Evolutionary conservation across 2,888 invertebrate genomes (phyloP), one percentile per base, ranked within the genome.

Genomic region (Ferdinandea cuprea): DNA sequence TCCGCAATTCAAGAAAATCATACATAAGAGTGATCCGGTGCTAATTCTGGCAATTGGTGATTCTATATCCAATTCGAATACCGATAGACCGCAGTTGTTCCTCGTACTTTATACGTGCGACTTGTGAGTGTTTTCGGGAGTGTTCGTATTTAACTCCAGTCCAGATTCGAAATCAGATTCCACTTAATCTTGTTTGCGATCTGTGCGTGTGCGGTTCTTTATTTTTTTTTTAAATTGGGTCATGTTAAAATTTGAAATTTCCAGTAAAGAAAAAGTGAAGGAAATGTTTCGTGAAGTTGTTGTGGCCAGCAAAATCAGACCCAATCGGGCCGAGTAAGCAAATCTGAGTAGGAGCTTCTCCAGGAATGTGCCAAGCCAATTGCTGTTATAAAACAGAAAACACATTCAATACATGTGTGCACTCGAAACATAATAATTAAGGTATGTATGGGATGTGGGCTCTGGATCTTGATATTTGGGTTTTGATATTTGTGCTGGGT

Each of bases 311-410:
- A 61, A 32, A 68, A 76, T 44, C 21, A 80, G 35, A 46, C 21
- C 52, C 71, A 66, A 30, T 73, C 37, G 30, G 30, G 25, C 30
- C 6, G 21, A 13, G 42, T 58, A 50, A n/a, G 35, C 46, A 13
- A 8, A 11, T 30, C 30, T n/a, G 30, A n/a, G 40, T 44, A 19
- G 19, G 30, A 65, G 32, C 42, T 46, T 58, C 32, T 15, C 63
- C 69, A 56, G 76, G 76, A 76, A 80, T 80, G 42, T 35, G 42
- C 56, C 58, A 61, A 68, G 37, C 21, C 40, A 25, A 58, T 15
- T 28, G 48, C 15, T 15, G 59, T 54, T 54, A 72, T 61, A 56
- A 56, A 56, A 56, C 44, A 56, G 25, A 74, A 54, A 56, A 52
- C 13, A 65, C 50, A 37, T 52, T 21, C 40, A 65, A 32, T 28